These are phyloP conservation scores for Slavum lentiscoides DNA, from an alignment of 2,888 invertebrate species.

Conservation along the genomic window DNA sequence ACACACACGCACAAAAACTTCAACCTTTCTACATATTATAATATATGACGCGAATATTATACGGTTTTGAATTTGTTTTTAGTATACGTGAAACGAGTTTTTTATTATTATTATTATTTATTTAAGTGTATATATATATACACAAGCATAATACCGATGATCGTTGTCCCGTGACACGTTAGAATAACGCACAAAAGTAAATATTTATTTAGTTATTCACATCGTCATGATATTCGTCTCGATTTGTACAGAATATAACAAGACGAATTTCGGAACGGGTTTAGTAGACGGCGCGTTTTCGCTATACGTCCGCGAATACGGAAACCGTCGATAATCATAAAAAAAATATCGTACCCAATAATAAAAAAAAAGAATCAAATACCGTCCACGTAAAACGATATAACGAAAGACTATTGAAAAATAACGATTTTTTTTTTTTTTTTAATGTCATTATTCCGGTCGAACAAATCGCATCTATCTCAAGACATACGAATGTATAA, in stretches of 20 bases:
- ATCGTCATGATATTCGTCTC: constrained; percentile 4
- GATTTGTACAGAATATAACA: too few species aligned
- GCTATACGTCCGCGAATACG: too few species aligned
- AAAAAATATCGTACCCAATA: too few species aligned
- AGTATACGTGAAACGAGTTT: constrained; percentile 14
- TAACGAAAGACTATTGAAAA: too few species aligned
- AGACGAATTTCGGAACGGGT: too few species aligned
- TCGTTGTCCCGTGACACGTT: constrained; percentile 31
- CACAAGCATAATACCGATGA: neutral
- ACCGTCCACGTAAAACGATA: too few species aligned
- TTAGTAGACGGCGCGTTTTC: too few species aligned
- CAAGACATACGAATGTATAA: neutral
- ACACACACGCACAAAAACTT: neutral
- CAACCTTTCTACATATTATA: neutral
- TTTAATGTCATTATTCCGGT: constrained; percentile 28
- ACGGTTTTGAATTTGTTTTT: constrained; percentile 8
- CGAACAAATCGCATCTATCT: neutral
- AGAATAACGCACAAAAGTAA: constrained; percentile 25
- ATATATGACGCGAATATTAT: too few species aligned
- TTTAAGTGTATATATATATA: neutral
- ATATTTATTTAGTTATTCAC: constrained; percentile 27
- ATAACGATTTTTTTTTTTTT: too few species aligned
- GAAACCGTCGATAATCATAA: too few species aligned
- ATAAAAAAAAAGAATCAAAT: too few species aligned
- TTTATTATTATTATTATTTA: neutral